Base-by-base conservation (phyloP, 2,797 vertebrate species). In the Poecilia picta region DNA sequence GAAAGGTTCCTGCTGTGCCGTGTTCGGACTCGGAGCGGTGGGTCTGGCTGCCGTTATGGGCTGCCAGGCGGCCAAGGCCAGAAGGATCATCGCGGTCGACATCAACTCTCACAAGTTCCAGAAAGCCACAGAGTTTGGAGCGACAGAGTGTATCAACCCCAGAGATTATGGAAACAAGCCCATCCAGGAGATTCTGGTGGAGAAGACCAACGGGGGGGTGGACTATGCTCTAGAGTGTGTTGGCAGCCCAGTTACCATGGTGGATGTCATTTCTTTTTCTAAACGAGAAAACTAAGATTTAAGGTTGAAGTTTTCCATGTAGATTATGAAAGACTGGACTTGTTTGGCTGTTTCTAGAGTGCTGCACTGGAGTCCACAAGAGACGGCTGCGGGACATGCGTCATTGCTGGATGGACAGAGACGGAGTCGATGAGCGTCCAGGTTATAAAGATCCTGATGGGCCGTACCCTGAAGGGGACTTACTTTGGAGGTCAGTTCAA, bases 391-490 rank as follows among this genome's bases (percentile, higher is more conserved):
- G 98, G 98, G 1, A 82, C 96, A 75, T 98, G 97, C 0, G 97
- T 98, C 82, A 94, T 98, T 25, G 94, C 96, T 0, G 97, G 97
- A 1, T 97, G 98, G 75, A 97, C 97, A n/a, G 96, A 94, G 76
- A 86, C 92, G 0, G 94, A 97, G 62, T 89, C 95, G 25, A 95
- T 99, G 46, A 80, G 87, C 0, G 94, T 98, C 2, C 75, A 88
- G 15, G 97, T 97, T 0, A 95, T 97, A 79, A 96, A 97, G 84
- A 90, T 99, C 1, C 95, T 98, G 13, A 93, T 97, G 36, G 98
- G 98, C 20, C 94, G 97, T 45, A 97, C 96, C 0, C 94, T 98
- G 93, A 98, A 97, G 94, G 97, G 98, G 46, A 97, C 97, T 0
- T 97, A 97, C 0, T 98, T 99, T 93, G 98, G 98, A 94, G 97